phyloP scores from a whole-genome alignment of 2,888 invertebrate species.

The Alentia gelatinosa region DNA sequence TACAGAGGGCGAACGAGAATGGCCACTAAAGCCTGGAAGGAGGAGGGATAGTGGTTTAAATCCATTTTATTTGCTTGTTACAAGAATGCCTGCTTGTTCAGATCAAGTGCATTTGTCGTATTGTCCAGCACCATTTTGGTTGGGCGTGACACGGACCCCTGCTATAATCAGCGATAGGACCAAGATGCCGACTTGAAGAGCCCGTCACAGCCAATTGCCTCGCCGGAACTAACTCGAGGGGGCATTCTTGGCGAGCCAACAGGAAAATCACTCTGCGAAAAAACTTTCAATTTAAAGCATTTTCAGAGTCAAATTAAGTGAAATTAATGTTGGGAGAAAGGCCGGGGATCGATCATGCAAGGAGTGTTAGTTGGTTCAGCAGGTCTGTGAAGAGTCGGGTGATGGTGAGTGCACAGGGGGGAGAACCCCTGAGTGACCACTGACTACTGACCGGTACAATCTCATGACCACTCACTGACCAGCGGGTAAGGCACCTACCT shows the following conservation, averaged over 20 bases:
- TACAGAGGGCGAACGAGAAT: not conserved
- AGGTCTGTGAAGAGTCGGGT: not conserved
- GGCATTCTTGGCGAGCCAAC: not conserved
- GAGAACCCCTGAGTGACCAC: not conserved
- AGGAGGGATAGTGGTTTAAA: too few relatives aligned
- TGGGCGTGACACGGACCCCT: not conserved
- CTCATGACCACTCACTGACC: not conserved
- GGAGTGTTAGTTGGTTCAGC: not conserved
- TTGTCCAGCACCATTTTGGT: not conserved
- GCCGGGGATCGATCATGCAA: not conserved
- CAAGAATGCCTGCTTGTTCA: constrained; percentile 24
- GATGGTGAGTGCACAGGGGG: not conserved
- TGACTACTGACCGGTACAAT: not conserved
- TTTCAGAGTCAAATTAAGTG: constrained; percentile 15
- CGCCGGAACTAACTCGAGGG: not conserved
- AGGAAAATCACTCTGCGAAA: not conserved
- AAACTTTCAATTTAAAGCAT: constrained; percentile 17
- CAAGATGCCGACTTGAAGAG: not conserved
- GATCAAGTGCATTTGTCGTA: constrained; percentile 33
- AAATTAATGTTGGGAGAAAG: constrained; percentile 9
- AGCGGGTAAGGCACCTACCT: too few relatives aligned
- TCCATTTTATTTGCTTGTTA: constrained; percentile 3
- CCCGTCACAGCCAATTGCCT: not conserved
- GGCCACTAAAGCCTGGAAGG: not conserved
- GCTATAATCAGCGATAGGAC: not conserved